Conservation (phyloP, 2,888 invertebrate genomes). For the Pyrrhia umbra region DNA sequence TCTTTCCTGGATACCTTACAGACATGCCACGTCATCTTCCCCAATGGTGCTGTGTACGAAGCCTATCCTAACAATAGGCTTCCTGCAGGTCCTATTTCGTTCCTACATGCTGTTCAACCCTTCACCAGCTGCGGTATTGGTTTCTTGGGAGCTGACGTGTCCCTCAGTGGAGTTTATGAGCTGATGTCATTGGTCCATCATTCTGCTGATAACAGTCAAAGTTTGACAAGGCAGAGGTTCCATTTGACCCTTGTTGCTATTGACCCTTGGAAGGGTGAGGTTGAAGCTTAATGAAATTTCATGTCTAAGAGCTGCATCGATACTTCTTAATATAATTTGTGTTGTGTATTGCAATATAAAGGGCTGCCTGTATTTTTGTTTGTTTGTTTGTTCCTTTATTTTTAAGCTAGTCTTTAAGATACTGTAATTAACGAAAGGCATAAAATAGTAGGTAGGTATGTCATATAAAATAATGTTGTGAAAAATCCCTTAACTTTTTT, state of each 20-base stretch:
- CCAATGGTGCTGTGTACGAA: conserved; percentile 37
- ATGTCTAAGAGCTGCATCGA: not conserved
- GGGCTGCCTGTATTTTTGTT: too few species aligned
- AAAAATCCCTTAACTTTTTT: too few species aligned
- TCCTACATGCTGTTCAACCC: conserved; percentile 27
- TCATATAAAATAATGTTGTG: too few species aligned
- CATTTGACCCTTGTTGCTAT: conserved; percentile 38
- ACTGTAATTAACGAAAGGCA: too few species aligned
- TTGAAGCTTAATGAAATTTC: not conserved
- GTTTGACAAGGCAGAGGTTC: conserved; percentile 38
- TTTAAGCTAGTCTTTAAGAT: too few species aligned
- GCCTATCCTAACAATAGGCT: conserved; percentile 41
- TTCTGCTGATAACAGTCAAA: conserved; percentile 16
- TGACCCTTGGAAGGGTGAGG: not conserved
- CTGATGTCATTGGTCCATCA: conserved; percentile 44
- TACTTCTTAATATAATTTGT: not conserved
- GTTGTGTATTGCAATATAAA: not conserved
- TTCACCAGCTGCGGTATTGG: conserved; percentile 40
- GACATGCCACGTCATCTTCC: conserved; percentile 38
- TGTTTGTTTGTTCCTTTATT: too few species aligned
- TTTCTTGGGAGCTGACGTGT: conserved; percentile 30
- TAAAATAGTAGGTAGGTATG: too few species aligned
- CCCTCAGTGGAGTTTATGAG: conserved; percentile 47
- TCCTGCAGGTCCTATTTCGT: conserved; percentile 37
- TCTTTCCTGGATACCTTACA: conserved; percentile 41